Conservation (phyloP, 2,797 vertebrate species). For the Knipowitschia caucasica region DNA sequence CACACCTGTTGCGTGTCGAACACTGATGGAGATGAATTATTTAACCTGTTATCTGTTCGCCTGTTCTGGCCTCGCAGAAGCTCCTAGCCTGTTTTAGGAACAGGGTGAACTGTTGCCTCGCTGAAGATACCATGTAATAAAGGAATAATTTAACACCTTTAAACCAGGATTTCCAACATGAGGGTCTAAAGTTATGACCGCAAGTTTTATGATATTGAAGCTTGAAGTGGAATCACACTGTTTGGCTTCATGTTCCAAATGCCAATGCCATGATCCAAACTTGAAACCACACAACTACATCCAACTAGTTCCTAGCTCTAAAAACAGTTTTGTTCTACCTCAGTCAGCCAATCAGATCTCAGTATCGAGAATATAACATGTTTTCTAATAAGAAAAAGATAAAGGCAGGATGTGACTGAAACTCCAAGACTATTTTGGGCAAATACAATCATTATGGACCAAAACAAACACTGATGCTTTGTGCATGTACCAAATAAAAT, state of each 20-base stretch:
- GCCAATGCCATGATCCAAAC: no score
- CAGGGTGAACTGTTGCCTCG: constrained; percentile 37
- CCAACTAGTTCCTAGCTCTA: no score
- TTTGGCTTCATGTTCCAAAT: background rate
- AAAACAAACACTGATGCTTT: no score
- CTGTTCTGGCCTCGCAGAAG: constrained; percentile 39
- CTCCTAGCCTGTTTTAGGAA: constrained; percentile 27
- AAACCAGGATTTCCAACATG: constrained; percentile 14
- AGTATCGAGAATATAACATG: no score
- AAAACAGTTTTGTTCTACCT: no score
- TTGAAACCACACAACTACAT: no score
- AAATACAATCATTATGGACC: no score
- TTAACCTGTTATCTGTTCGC: constrained; percentile 44
- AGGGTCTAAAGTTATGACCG: constrained; percentile 1
- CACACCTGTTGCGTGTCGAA: constrained; percentile 45
- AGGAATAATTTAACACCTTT: constrained; percentile 58
- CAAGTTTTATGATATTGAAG: background rate
- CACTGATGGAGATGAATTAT: constrained; percentile 55
- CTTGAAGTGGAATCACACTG: background rate
- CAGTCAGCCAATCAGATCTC: no score
- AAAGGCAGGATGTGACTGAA: no score
- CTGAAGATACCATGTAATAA: constrained; percentile 35
- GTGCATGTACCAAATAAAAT: no score
- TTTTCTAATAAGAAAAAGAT: no score
- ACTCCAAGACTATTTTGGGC: no score